Evolutionary conservation across 2,888 invertebrate species (phyloP), one percentile per base, ranked within the genome.

Genomic region (Miltochrista miniata): DNA sequence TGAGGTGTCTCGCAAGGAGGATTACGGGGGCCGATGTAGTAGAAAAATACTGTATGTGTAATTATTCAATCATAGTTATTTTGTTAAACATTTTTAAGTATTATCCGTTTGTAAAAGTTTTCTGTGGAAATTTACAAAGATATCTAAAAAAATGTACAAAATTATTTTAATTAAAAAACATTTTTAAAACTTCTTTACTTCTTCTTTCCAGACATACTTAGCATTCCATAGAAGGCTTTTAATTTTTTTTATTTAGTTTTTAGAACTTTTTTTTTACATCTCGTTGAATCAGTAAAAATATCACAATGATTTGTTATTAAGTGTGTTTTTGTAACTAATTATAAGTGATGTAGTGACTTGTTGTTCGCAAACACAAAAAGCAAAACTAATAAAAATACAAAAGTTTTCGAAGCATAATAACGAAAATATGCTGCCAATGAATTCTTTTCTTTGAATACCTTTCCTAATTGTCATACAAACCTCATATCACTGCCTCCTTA

Each of bases 161-260:
- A 0, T 1, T 24, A 24, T 15, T 11, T 31, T 8, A 14, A 10
- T 11, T 14, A 33, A 42, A 33, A 34, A 15, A 4, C 33, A 31
- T 31, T 42, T n/a, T 42, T 42, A 42, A 31, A 42, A 42, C 42
- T 36, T 42, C 31, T 42, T 42, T 5, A 41, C 41, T 31, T 42
- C 5, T 15, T 36, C 4, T 24, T 24, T n/a, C n/a, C n/a, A n/a
- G n/a, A n/a, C n/a, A n/a, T n/a, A n/a, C n/a, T n/a, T n/a, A n/a
- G n/a, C n/a, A n/a, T n/a, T n/a, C n/a, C n/a, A n/a, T n/a, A n/a
- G n/a, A n/a, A n/a, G n/a, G n/a, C n/a, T n/a, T n/a, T n/a, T n/a
- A n/a, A n/a, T n/a, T n/a, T n/a, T n/a, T n/a, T n/a, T 24, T 24
- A 24, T 24, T 24, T 24, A 24, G 18, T 24, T 24, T 24, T 24